phyloP scores from a whole-genome alignment of 2,888 invertebrate species.

The Scelioninae gen. 2 region DNA sequence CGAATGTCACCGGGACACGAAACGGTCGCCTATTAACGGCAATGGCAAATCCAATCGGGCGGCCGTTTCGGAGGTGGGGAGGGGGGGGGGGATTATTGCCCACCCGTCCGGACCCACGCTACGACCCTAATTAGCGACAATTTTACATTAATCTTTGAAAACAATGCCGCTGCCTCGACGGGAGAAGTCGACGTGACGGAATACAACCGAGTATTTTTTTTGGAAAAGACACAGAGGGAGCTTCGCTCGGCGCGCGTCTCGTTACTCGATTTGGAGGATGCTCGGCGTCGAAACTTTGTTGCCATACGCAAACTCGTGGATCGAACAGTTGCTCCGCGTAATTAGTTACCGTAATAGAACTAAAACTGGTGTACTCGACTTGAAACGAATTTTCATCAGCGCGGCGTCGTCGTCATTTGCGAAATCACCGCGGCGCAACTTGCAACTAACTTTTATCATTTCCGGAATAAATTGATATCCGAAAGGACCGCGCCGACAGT shows the following conservation, averaged over 20 bases:
- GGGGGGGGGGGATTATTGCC: slow-evolving; percentile 24
- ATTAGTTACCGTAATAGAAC: slow-evolving; percentile 59
- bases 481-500: slow-evolving; percentile 28
- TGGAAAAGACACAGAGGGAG: slow-evolving; percentile 11
- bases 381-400: slow-evolving; percentile 59
- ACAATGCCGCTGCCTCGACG: slow-evolving; percentile 20
- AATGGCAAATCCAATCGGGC: slow-evolving; percentile 23
- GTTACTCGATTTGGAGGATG: slow-evolving; percentile 60
- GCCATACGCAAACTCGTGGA: slow-evolving; percentile 57
- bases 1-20: slow-evolving; percentile 19
- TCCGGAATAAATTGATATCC: slow-evolving; percentile 40
- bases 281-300: slow-evolving; percentile 55
- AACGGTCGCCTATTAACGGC: slow-evolving; percentile 25
- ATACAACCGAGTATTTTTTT: too few species aligned
- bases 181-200: background rate
- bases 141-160: slow-evolving; percentile 52
- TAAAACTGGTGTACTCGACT: slow-evolving; percentile 59
- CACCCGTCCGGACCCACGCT: slow-evolving; percentile 18
- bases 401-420: slow-evolving; percentile 57
- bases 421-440: slow-evolving; percentile 52
- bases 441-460: slow-evolving; percentile 54
- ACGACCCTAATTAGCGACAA: slow-evolving; percentile 50
- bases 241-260: slow-evolving; percentile 54
- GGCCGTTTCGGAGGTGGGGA: slow-evolving; percentile 10
- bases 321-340: slow-evolving; percentile 59